Conservation (phyloP, 2,797 vertebrate species). For the Nannoperca obscura region DNA sequence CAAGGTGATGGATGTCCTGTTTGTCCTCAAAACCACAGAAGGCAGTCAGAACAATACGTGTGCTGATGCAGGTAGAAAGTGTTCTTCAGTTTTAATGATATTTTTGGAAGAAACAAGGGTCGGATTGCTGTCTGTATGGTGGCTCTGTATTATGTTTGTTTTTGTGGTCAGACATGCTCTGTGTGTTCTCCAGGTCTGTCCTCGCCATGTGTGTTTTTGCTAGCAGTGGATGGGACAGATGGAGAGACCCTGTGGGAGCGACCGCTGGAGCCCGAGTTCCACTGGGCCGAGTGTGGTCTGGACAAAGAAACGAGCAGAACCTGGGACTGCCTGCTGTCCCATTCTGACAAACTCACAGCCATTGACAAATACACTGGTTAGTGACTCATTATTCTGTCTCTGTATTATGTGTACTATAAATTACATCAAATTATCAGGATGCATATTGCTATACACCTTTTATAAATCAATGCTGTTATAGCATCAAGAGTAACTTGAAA, state of each 20-base stretch:
- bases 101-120: not conserved
- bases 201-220: conserved; percentile 86
- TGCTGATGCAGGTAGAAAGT: conserved; percentile 81
- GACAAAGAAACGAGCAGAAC: conserved; percentile 4
- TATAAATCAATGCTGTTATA: not conserved
- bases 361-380: conserved; percentile 84
- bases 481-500: not conserved
- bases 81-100: not conserved
- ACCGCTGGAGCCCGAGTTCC: conserved; percentile 81
- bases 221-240: conserved; percentile 89
- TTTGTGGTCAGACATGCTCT: conserved; percentile 1
- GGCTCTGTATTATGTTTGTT: not conserved
- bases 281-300: conserved; percentile 87
- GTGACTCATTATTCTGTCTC: conserved; percentile 7
- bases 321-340: conserved; percentile 87
- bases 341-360: conserved; percentile 78
- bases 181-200: conserved; percentile 82
- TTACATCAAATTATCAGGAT: not conserved
- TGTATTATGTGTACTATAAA: not conserved
- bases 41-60: conserved; percentile 85
- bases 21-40: conserved; percentile 84
- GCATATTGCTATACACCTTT: not conserved
- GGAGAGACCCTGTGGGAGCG: conserved; percentile 88
- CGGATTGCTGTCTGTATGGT: not conserved
- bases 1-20: conserved; percentile 91